phyloP scores from a whole-genome alignment of 2,797 vertebrate genomes.

The Botia almorhae region DNA sequence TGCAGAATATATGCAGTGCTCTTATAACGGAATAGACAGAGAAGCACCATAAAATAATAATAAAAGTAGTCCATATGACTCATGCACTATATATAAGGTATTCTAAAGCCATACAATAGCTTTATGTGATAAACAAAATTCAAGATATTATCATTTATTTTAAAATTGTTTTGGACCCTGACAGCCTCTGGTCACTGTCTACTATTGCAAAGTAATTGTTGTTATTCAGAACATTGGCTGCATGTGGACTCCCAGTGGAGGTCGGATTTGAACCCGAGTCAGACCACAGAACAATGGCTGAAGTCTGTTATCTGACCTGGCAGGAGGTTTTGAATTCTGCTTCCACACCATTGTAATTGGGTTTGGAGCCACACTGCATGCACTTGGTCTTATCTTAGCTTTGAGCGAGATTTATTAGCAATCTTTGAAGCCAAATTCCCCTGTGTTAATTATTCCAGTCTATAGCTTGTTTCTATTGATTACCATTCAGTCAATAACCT shows the following conservation, averaged over 20 bases:
- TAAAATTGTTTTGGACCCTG: no score
- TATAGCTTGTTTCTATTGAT: constrained; percentile 48
- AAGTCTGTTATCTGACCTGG: neutral
- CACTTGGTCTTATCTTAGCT: constrained; percentile 10
- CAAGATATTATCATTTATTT: no score
- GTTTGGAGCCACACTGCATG: neutral
- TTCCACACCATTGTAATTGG: neutral
- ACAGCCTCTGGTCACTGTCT: no score
- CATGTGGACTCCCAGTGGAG: neutral
- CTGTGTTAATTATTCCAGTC: constrained; percentile 10
- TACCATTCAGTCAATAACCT: constrained; percentile 45
- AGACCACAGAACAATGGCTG: neutral
- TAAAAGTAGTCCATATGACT: no score
- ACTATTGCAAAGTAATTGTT: neutral
- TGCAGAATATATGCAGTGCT: no score
- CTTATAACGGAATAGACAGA: no score
- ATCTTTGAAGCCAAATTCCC: neutral
- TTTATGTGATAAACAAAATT: no score
- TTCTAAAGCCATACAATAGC: no score
- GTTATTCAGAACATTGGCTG: neutral
- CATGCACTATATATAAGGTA: no score
- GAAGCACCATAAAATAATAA: no score
- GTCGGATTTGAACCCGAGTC: neutral
- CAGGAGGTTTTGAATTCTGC: neutral
- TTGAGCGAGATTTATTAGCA: neutral